Conservation (phyloP, 2,888 invertebrate genomes). For the Drosophila macrospina region DNA sequence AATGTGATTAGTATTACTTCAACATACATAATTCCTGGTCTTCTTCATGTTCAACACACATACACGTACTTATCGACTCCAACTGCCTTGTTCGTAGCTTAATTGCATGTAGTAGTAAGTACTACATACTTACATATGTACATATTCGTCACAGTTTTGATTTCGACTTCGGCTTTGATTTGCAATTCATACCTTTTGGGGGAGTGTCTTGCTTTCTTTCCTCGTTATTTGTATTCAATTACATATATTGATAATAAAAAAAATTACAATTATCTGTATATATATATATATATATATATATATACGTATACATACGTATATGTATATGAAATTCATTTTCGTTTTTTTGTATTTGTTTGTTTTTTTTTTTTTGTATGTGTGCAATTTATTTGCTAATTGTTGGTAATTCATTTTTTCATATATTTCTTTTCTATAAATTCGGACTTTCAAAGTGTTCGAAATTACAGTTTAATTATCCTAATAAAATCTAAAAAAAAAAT, state of each 20-base stretch:
- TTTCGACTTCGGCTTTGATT: slow-evolving; percentile 29
- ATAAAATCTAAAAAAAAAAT: slow-evolving; percentile 70
- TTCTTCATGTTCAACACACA: slow-evolving; percentile 24
- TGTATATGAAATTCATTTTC: slow-evolving; percentile 29
- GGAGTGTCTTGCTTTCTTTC: slow-evolving; percentile 18
- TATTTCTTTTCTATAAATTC: slow-evolving; percentile 75
- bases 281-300: slow-evolving; percentile 46
- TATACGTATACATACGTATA: slow-evolving; percentile 45
- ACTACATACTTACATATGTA: slow-evolving; percentile 25
- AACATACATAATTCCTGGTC: slow-evolving; percentile 55
- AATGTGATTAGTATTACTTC: slow-evolving; percentile 53
- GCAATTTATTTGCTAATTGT: slow-evolving; percentile 68
- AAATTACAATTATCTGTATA: slow-evolving; percentile 59
- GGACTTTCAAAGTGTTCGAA: slow-evolving; percentile 82
- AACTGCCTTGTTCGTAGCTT: slow-evolving; percentile 24
- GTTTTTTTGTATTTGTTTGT: not conserved
- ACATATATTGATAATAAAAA: slow-evolving; percentile 57
- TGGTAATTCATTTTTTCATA: slow-evolving; percentile 38
- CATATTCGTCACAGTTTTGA: slow-evolving; percentile 43
- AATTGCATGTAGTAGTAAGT: slow-evolving; percentile 23
- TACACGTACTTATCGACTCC: slow-evolving; percentile 14
- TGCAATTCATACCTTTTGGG: slow-evolving; percentile 10
- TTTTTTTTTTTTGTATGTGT: slow-evolving; percentile 28
- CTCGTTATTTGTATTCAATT: slow-evolving; percentile 30
- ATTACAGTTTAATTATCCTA: slow-evolving; percentile 71